phyloP scores from a whole-genome alignment of 2,888 invertebrate species.

The Eumerus sabulonum region DNA sequence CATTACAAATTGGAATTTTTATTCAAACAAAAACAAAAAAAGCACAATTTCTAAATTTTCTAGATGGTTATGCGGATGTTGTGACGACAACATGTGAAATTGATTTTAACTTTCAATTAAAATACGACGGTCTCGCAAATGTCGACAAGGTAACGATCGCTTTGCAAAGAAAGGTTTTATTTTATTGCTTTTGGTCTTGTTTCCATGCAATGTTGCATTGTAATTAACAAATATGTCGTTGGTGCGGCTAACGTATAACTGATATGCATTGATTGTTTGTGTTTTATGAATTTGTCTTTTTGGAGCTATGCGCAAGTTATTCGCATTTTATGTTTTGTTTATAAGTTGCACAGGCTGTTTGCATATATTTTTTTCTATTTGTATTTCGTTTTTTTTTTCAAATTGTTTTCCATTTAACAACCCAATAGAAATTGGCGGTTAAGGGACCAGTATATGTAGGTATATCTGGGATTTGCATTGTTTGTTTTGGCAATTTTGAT shows the following conservation, averaged over 20 bases:
- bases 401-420: neutral
- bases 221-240: no score
- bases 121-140: constrained; percentile 28
- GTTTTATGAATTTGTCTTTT: no score
- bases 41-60: constrained; percentile 58
- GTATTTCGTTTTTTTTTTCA: neutral
- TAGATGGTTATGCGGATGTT: constrained; percentile 67
- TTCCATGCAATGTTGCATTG: neutral
- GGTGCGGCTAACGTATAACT: no score
- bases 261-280: no score
- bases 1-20: constrained; percentile 23
- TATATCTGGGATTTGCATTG: no score
- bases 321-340: constrained; percentile 4
- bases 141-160: constrained; percentile 23
- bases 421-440: neutral
- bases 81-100: constrained; percentile 57
- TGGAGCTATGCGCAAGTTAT: no score
- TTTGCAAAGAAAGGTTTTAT: neutral
- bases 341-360: constrained; percentile 31
- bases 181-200: constrained; percentile 8
- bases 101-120: constrained; percentile 26
- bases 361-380: constrained; percentile 2
- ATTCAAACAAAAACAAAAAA: constrained; percentile 1
- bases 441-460: no score
- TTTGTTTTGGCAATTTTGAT: no score